Evolutionary conservation across 1,140 invertebrate genomes (phyloP).

Genomic region (Drosophila persimilis): DNA sequence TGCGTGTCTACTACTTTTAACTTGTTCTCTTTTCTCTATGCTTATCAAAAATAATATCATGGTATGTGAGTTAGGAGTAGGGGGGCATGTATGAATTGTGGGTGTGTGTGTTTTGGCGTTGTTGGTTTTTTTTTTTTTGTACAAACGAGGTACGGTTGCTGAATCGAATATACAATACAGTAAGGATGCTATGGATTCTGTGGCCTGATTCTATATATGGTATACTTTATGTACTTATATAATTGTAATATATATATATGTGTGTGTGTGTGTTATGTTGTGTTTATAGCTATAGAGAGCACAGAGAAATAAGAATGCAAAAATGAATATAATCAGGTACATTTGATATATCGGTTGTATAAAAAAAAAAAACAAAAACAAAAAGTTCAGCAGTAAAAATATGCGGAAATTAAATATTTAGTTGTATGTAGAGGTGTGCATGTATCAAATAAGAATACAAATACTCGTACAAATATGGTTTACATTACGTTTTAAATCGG

Average conservation of each 20-base stretch:
- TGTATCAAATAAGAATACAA: slow-evolving; percentile 44
- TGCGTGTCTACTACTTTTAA: slow-evolving; percentile 4
- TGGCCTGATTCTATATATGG: slow-evolving; percentile 36
- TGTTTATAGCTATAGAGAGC: slow-evolving; percentile 39
- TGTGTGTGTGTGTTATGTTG: slow-evolving; percentile 15
- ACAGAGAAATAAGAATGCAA: slow-evolving; percentile 67
- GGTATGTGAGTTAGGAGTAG: slow-evolving; percentile 10
- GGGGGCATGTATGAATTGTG: not conserved
- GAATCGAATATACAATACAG: slow-evolving; percentile 52
- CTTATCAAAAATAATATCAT: slow-evolving; percentile 61
- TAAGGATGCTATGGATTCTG: slow-evolving; percentile 31
- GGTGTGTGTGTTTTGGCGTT: slow-evolving; percentile 27
- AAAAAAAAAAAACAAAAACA: slow-evolving; percentile 48
- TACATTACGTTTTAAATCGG: slow-evolving; percentile 61
- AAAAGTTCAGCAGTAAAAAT: slow-evolving; percentile 67
- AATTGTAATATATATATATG: slow-evolving; percentile 10
- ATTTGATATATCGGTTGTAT: slow-evolving; percentile 79
- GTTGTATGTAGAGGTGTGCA: slow-evolving; percentile 27
- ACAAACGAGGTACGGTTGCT: slow-evolving; percentile 69
- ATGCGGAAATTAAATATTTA: slow-evolving; percentile 58
- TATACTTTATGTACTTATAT: slow-evolving; percentile 5
- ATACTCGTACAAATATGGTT: slow-evolving; percentile 33
- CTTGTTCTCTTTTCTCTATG: slow-evolving; percentile 21
- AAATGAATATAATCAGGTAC: slow-evolving; percentile 82
- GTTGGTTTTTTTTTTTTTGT: slow-evolving; percentile 57